These are phyloP conservation scores for Sipha maydis DNA, from an alignment of 2,888 invertebrate genomes.

Conservation along the genomic window DNA sequence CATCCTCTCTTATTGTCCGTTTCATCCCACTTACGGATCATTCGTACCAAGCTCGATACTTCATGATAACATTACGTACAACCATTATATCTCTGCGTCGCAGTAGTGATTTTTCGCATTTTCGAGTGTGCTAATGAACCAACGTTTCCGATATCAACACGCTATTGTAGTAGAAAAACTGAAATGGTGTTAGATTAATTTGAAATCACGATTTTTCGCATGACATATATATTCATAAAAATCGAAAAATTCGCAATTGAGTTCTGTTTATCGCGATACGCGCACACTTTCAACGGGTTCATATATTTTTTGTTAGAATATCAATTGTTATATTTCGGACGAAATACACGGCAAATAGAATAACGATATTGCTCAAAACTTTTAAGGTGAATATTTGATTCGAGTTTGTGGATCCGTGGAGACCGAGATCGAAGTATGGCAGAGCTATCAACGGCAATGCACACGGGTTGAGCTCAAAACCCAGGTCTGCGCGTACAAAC, in stretches of 20 bases:
- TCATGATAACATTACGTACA: not conserved
- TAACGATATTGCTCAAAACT: not conserved
- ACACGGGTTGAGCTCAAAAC: not conserved
- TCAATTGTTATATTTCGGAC: not conserved
- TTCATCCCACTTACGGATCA: not conserved
- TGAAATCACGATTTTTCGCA: too few species aligned
- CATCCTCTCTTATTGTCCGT: not conserved
- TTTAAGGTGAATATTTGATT: conserved; percentile 35
- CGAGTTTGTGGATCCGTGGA: not conserved
- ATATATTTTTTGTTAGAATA: not conserved
- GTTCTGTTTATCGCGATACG: not conserved
- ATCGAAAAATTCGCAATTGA: not conserved
- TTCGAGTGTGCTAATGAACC: too few species aligned
- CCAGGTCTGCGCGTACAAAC: conserved; percentile 9
- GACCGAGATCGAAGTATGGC: not conserved
- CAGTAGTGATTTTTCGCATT: not conserved
- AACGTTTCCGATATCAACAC: too few species aligned
- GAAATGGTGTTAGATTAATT: too few species aligned
- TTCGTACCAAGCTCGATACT: not conserved
- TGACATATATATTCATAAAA: too few species aligned
- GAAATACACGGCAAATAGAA: too few species aligned
- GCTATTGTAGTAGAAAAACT: too few species aligned
- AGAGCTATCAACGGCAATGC: not conserved
- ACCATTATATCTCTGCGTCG: not conserved
- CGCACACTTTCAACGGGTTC: not conserved